Evolutionary conservation across 2,797 vertebrate species (phyloP).

Genomic region (Parauchenoglanis ngamensis): DNA sequence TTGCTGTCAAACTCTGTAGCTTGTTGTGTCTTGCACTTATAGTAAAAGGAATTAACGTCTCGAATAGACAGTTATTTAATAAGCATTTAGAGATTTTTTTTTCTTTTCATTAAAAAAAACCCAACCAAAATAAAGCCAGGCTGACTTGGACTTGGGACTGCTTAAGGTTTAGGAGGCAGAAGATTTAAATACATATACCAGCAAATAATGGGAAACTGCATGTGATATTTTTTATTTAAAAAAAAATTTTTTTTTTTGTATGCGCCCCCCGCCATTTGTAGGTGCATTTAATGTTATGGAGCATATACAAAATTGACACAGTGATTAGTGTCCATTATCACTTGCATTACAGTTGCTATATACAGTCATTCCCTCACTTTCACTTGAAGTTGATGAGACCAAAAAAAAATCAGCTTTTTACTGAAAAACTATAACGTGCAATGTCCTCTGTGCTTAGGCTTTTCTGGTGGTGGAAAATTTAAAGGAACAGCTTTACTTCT

Average conservation of each 20-base stretch:
- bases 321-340: no score
- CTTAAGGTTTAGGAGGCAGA: not conserved
- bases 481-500: not conserved
- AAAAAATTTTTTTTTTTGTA: no score
- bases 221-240: not conserved
- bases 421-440: not conserved
- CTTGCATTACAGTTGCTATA: no score
- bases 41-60: conserved; percentile 48
- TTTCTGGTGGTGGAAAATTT: not conserved
- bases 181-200: not conserved
- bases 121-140: not conserved
- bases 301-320: no score
- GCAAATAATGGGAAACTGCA: not conserved
- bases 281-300: no score
- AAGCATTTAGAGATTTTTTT: conserved; percentile 26
- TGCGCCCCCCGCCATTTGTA: no score
- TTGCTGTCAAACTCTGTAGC: conserved; percentile 40
- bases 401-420: not conserved
- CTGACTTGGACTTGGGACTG: not conserved
- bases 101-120: no score
- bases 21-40: conserved; percentile 57
- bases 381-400: no score
- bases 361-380: no score
- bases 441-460: not conserved
- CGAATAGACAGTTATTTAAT: conserved; percentile 49